phyloP scores from a whole-genome alignment of 2,888 invertebrate species.

The Rhingia campestris region DNA sequence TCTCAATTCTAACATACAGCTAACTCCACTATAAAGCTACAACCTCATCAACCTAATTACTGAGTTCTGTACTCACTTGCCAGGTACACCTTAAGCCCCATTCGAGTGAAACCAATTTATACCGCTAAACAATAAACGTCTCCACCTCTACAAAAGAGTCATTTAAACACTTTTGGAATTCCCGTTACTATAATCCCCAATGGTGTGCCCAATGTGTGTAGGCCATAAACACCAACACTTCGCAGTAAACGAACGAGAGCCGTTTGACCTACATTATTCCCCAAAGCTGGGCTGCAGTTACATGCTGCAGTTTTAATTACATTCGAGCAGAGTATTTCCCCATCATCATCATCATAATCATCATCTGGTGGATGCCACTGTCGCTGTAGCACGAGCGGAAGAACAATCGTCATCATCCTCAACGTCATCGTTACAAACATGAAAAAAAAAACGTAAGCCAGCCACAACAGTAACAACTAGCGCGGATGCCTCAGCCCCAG shows the following conservation, averaged over 20 bases:
- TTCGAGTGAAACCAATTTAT: slow-evolving; percentile 55
- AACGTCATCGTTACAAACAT: background rate
- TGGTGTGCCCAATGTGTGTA: slow-evolving; percentile 28
- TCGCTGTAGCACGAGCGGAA: slow-evolving; percentile 15
- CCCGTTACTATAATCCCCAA: slow-evolving; percentile 55
- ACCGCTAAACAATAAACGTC: slow-evolving; percentile 50
- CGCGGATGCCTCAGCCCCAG: background rate
- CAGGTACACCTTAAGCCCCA: slow-evolving; percentile 34
- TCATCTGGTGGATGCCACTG: slow-evolving; percentile 27
- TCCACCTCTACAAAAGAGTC: slow-evolving; percentile 25
- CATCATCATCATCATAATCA: slow-evolving; percentile 40
- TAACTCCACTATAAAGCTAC: slow-evolving; percentile 4
- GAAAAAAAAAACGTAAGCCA: background rate
- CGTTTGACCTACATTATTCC: slow-evolving; percentile 49
- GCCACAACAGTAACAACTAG: background rate
- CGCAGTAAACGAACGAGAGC: background rate
- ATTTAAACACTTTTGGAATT: slow-evolving; percentile 67
- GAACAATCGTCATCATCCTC: slow-evolving; percentile 55
- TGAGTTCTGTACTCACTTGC: slow-evolving; percentile 24
- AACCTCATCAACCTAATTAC: slow-evolving; percentile 51
- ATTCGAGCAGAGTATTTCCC: slow-evolving; percentile 60
- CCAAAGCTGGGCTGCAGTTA: slow-evolving; percentile 36
- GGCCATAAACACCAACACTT: slow-evolving; percentile 53
- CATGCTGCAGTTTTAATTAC: slow-evolving; percentile 69
- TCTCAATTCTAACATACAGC: too few species aligned